Conservation (phyloP, 2,797 vertebrate species). For the Myotis myotis region DNA sequence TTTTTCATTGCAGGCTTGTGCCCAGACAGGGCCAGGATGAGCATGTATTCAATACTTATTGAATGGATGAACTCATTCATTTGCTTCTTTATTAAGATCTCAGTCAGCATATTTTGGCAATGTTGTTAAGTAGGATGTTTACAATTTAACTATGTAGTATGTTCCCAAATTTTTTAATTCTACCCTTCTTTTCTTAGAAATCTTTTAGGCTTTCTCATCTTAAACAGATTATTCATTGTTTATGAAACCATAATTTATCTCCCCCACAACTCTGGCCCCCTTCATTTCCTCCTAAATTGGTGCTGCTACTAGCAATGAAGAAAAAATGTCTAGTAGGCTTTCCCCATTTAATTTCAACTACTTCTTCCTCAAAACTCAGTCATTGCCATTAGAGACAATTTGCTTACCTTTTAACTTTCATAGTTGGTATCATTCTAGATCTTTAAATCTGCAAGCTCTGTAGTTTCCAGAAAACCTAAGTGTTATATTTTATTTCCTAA, state of each 20-base stretch:
- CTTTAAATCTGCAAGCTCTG: background rate
- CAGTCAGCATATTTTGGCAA: background rate
- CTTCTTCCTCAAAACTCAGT: background rate
- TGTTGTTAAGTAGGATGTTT: background rate
- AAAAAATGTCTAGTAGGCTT: background rate
- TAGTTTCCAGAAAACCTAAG: conserved; percentile 23
- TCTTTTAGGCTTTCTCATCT: background rate
- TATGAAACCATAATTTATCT: background rate
- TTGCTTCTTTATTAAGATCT: background rate
- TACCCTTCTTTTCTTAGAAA: background rate
- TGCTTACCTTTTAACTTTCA: conserved; percentile 22
- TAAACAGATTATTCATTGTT: conserved; percentile 23
- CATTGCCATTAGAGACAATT: background rate
- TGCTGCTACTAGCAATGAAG: conserved; percentile 3
- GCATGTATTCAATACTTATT: background rate
- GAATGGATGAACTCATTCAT: background rate
- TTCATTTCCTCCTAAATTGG: background rate
- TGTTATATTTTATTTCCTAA: background rate
- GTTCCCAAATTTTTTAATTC: background rate
- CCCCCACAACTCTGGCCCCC: too few relatives aligned
- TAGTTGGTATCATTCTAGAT: conserved; percentile 12
- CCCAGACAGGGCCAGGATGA: background rate
- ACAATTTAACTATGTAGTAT: background rate
- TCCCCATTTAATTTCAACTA: background rate
- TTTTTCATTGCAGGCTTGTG: background rate